Conservation (phyloP, 2,888 invertebrate genomes). For the Pyrgus malvae region DNA sequence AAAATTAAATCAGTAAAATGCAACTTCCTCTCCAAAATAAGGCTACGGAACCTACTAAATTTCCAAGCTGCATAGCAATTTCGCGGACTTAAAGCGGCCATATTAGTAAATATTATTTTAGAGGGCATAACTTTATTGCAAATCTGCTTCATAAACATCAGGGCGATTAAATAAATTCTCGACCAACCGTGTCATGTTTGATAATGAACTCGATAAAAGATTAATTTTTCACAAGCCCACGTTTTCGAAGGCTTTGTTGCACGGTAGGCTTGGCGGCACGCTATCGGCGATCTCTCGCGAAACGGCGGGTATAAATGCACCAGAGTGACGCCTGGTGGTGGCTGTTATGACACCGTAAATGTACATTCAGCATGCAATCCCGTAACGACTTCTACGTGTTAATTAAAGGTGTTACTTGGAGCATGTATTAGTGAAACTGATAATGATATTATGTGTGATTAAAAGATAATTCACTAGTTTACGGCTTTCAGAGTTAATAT, state of each 20-base stretch:
- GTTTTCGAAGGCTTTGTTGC: constrained; percentile 73
- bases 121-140: constrained; percentile 36
- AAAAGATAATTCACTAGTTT: too few species aligned
- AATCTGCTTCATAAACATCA: constrained; percentile 58
- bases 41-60: not conserved
- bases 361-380: constrained; percentile 70
- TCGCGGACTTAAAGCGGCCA: not conserved
- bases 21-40: not conserved
- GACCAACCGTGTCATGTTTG: constrained; percentile 67
- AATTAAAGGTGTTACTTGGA: constrained; percentile 54
- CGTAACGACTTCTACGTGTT: constrained; percentile 50
- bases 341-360: constrained; percentile 77
- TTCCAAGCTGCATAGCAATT: constrained; percentile 8
- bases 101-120: constrained; percentile 16
- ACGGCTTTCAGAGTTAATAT: too few species aligned
- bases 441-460: constrained; percentile 40
- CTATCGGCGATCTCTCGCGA: constrained; percentile 67
- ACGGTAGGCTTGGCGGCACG: constrained; percentile 65
- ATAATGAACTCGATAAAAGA: constrained; percentile 64
- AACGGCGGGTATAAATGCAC: constrained; percentile 65
- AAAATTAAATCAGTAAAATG: too few species aligned
- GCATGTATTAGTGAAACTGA: constrained; percentile 54
- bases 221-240: constrained; percentile 81
- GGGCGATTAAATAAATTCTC: constrained; percentile 75
- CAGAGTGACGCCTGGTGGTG: constrained; percentile 54